Conservation (phyloP, 2,888 invertebrate species). For the Erebia epiphron region DNA sequence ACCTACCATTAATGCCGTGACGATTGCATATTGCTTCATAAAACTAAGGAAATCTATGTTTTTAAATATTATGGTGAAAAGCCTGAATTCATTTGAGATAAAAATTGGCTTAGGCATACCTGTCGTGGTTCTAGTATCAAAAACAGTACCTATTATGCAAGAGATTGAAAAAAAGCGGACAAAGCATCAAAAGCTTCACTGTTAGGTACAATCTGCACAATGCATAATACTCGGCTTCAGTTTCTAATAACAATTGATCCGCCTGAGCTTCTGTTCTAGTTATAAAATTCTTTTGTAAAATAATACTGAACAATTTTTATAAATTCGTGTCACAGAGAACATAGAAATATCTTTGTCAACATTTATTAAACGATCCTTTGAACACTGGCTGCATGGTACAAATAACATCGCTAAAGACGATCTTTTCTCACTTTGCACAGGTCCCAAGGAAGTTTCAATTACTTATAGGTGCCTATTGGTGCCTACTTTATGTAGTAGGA, state of each 20-base stretch:
- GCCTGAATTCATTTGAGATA: too few species aligned
- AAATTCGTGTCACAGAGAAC: not conserved
- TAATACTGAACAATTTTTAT: not conserved
- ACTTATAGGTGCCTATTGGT: not conserved
- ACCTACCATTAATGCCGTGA: too few species aligned
- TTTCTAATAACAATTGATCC: slow-evolving; percentile 18
- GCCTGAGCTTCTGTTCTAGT: slow-evolving; percentile 3
- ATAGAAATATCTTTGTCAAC: not conserved
- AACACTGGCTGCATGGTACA: not conserved
- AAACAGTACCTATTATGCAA: not conserved
- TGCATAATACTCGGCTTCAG: slow-evolving; percentile 13
- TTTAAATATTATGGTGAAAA: too few species aligned
- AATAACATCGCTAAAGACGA: not conserved
- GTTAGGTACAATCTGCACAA: slow-evolving; percentile 1
- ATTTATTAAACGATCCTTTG: not conserved
- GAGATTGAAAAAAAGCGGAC: slow-evolving; percentile 12
- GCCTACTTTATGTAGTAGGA: too few species aligned
- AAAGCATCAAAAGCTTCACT: not conserved
- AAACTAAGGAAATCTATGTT: too few species aligned
- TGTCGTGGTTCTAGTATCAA: not conserved
- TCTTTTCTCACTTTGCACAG: not conserved
- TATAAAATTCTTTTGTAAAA: not conserved
- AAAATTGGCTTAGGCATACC: too few species aligned
- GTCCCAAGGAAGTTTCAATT: slow-evolving; percentile 6
- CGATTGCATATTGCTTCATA: too few species aligned